Percentiles rank a stretch among this genome's conserved stretches.
These are phyloP conservation scores for Clitarchus hookeri DNA, from an alignment of 2,888 invertebrate genomes.

Conservation along the genomic window DNA sequence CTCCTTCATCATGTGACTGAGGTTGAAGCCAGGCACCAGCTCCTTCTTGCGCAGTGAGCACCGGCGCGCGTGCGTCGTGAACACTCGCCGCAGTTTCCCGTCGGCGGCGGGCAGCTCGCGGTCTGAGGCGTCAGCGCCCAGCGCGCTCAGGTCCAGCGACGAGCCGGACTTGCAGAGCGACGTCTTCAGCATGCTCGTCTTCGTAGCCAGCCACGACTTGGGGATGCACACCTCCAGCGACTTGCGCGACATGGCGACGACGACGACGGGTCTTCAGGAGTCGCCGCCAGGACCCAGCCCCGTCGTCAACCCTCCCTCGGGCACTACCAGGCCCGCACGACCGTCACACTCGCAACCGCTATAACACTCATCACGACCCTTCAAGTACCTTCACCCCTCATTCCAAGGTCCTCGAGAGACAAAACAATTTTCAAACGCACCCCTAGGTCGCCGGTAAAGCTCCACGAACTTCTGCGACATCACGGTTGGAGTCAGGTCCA, in stretches of 20 bases:
- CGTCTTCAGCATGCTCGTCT: conserved; percentile 35
- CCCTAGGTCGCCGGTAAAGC: too few species aligned
- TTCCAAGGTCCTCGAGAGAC: too few species aligned
- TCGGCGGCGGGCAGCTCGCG: conserved; percentile 43
- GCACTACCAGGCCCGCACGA: too few species aligned
- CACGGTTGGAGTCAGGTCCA: too few species aligned
- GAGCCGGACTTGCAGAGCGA: conserved; percentile 48
- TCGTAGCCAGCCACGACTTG: conserved; percentile 31
- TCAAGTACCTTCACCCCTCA: too few species aligned
- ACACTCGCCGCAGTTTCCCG: conserved; percentile 51
- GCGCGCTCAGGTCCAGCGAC: conserved; percentile 47
- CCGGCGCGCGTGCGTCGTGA: conserved; percentile 50
- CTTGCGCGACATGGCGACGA: conserved; percentile 17
- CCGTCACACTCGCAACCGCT: too few species aligned
- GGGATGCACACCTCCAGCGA: conserved; percentile 25
- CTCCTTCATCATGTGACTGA: conserved; percentile 52
- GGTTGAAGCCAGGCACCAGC: conserved; percentile 49
- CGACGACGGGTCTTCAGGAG: too few species aligned
- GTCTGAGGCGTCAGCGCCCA: conserved; percentile 42
- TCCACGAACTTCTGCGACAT: too few species aligned
- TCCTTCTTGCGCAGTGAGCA: conserved; percentile 46
- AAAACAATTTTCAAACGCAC: too few species aligned
- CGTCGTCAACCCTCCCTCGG: too few species aligned
- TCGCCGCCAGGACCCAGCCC: background rate
- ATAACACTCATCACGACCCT: too few species aligned